phyloP scores from a whole-genome alignment of 2,113 vertebrate species.

The Lophochroa leadbeateri region DNA sequence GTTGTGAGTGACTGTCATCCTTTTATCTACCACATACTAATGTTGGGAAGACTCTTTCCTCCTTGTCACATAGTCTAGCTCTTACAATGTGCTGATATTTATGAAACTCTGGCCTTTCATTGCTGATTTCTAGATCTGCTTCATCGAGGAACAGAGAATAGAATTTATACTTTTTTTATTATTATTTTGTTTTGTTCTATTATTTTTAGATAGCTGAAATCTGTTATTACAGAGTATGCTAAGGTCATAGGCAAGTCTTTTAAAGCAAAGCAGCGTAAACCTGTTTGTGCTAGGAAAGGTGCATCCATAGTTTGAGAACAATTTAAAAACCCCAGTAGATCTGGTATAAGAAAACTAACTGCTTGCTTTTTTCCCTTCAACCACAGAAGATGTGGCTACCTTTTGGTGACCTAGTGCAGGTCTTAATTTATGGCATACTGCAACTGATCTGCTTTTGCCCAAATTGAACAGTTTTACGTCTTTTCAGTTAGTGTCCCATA shows the following conservation, averaged over 20 bases:
- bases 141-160: slow-evolving; percentile 81
- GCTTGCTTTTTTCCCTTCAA: not conserved
- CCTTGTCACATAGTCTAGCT: slow-evolving; percentile 71
- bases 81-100: slow-evolving; percentile 80
- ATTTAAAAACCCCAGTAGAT: not conserved
- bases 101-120: slow-evolving; percentile 82
- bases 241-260: not conserved
- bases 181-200: slow-evolving; percentile 35
- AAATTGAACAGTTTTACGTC: not conserved
- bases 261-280: not conserved
- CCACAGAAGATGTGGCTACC: not conserved
- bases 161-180: not conserved
- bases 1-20: slow-evolving; percentile 50
- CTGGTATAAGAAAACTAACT: not conserved
- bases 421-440: not conserved
- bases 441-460: not conserved
- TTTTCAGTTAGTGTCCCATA: not conserved
- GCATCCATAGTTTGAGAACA: not conserved
- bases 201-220: slow-evolving; percentile 1
- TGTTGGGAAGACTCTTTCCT: slow-evolving; percentile 40
- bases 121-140: slow-evolving; percentile 99
- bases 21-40: slow-evolving; percentile 28
- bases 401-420: not conserved
- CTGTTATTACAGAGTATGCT: not conserved
- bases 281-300: not conserved